Evolutionary conservation across 2,797 vertebrate species (phyloP).

Genomic region (Hybognathus amarus): DNA sequence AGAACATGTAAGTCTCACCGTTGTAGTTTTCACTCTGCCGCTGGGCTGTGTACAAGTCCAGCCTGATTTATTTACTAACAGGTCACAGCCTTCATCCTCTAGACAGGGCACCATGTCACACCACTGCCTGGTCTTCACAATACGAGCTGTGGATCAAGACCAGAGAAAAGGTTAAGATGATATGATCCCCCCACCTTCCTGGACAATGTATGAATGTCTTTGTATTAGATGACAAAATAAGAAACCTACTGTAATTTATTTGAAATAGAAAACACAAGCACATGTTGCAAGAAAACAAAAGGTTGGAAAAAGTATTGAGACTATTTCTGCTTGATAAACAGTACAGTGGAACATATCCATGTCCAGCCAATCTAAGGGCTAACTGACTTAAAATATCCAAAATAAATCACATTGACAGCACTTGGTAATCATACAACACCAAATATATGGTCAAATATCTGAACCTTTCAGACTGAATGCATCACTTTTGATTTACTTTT

Average conservation of each 20-base stretch:
- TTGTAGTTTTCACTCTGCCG: slow-evolving; percentile 98
- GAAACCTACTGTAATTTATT: background rate
- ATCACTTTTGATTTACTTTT: background rate
- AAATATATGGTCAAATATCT: background rate
- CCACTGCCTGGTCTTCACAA: slow-evolving; percentile 97
- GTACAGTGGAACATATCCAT: background rate
- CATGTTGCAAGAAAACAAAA: background rate
- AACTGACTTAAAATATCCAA: background rate
- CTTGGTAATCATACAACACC: background rate
- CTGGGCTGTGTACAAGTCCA: slow-evolving; percentile 99
- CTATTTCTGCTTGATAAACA: background rate
- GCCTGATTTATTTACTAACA: slow-evolving; percentile 97
- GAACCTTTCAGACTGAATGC: background rate
- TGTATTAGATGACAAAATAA: background rate
- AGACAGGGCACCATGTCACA: slow-evolving; percentile 99
- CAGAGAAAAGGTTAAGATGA: slow-evolving; percentile 55
- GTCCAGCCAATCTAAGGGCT: background rate
- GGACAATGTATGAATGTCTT: background rate
- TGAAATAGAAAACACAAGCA: background rate
- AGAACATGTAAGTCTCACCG: slow-evolving; percentile 78
- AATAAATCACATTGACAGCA: background rate
- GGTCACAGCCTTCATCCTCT: slow-evolving; percentile 97
- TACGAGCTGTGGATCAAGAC: slow-evolving; percentile 84
- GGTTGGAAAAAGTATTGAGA: background rate
- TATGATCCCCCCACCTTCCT: background rate